Percentiles rank a stretch among this genome's conserved stretches.
phyloP scores from a whole-genome alignment of 2,797 vertebrate species.

The Champsocephalus gunnari region DNA sequence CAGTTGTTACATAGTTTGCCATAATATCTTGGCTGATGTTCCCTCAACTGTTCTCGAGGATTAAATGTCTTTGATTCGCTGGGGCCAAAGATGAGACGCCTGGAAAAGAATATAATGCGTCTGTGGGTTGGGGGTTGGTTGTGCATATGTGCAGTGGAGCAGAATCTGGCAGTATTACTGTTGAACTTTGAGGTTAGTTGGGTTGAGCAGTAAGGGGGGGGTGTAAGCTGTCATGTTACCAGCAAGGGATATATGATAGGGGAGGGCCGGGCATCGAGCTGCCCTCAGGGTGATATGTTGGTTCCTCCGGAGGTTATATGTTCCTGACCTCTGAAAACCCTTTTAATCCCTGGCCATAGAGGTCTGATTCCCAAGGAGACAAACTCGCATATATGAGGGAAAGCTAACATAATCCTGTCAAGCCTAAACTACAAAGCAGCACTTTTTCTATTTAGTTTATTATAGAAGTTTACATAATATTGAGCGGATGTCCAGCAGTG shows the following conservation, averaged over 20 bases:
- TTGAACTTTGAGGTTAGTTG: conserved; percentile 53
- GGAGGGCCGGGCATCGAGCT: not conserved
- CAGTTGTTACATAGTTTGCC: conserved; percentile 63
- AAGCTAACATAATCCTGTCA: too few species aligned
- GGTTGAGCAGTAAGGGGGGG: conserved; percentile 21
- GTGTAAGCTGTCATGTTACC: conserved; percentile 21
- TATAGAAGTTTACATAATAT: not conserved
- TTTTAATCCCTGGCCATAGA: conserved; percentile 13
- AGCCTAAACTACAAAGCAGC: not conserved
- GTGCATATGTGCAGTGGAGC: conserved; percentile 39
- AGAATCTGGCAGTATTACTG: conserved; percentile 41
- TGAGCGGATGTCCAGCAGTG: conserved; percentile 5
- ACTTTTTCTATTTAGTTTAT: not conserved
- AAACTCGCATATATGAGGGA: not conserved
- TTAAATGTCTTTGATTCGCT: conserved; percentile 64
- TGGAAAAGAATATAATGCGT: conserved; percentile 44
- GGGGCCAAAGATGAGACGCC: conserved; percentile 65
- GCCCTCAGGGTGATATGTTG: conserved; percentile 22
- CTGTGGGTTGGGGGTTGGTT: conserved; percentile 47
- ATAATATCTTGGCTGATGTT: conserved; percentile 62
- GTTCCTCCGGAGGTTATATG: conserved; percentile 34
- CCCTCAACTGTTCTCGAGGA: conserved; percentile 59
- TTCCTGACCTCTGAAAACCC: conserved; percentile 50
- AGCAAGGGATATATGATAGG: conserved; percentile 31
- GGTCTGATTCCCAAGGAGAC: conserved; percentile 5